Evolutionary conservation across 2,113 vertebrate species (phyloP).

Genomic region (Leucosticte australis): DNA sequence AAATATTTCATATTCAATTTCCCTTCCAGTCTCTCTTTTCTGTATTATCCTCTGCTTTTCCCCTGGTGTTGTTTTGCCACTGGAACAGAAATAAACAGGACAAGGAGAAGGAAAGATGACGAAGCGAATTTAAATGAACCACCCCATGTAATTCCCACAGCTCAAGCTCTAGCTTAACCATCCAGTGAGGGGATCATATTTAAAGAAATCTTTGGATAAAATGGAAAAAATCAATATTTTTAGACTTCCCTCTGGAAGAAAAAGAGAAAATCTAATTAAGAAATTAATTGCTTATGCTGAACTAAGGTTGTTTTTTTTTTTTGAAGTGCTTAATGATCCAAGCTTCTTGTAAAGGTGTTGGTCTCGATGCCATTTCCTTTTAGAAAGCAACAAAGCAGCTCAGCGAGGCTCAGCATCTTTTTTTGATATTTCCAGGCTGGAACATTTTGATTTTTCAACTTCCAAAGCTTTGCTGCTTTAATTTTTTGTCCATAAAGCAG

Average conservation of each 20-base stretch:
- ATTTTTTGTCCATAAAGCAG: background rate
- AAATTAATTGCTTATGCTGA: constrained; percentile 35
- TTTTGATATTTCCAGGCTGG: constrained; percentile 48
- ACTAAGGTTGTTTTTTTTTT: background rate
- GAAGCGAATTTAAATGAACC: background rate
- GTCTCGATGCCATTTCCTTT: constrained; percentile 18
- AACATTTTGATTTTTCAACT: constrained; percentile 50
- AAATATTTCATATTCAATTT: background rate
- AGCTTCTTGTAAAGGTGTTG: constrained; percentile 32
- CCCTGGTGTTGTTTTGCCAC: background rate
- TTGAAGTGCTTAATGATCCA: constrained; percentile 22
- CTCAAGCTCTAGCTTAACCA: background rate
- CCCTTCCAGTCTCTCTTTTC: background rate
- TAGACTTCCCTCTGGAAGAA: background rate
- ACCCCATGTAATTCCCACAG: background rate
- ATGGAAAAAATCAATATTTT: background rate
- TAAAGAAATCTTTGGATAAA: background rate
- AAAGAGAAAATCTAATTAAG: background rate
- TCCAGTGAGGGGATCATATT: background rate
- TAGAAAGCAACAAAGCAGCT: constrained; percentile 33
- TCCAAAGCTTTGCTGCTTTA: constrained; percentile 34
- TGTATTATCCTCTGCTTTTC: background rate
- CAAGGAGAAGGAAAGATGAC: background rate
- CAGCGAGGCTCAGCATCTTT: background rate
- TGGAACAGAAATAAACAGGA: background rate